A percentile compares a stretch with the other conserved stretches of the same genome.
These are phyloP conservation scores for Xiphophorus birchmanni DNA, from an alignment of 2,797 vertebrate species.

Conservation along the genomic window DNA sequence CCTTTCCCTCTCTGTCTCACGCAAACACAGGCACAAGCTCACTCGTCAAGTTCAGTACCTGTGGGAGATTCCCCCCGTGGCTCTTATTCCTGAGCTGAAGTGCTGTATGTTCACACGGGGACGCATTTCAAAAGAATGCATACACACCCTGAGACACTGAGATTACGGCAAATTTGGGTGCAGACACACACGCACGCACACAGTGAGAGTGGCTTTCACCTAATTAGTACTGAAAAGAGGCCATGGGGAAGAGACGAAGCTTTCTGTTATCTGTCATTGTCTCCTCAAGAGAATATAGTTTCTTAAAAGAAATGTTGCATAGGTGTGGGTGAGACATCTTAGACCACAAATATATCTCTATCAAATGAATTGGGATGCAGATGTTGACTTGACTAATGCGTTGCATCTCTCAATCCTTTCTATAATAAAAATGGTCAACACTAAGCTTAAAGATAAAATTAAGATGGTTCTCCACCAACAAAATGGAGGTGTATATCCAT, in stretches of 20 bases:
- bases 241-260: constrained; percentile 40
- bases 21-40: constrained; percentile 34
- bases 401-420: neutral
- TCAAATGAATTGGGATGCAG: neutral
- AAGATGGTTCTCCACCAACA: neutral
- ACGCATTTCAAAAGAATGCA: constrained; percentile 45
- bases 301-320: constrained; percentile 32
- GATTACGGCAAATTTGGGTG: constrained; percentile 23
- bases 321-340: constrained; percentile 21
- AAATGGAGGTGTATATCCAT: neutral
- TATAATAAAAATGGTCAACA: neutral
- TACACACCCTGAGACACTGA: constrained; percentile 17
- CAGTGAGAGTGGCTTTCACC: constrained; percentile 57
- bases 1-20: constrained; percentile 40
- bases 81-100: constrained; percentile 54
- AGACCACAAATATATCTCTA: constrained; percentile 2
- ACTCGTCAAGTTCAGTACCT: constrained; percentile 53
- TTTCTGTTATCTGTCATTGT: constrained; percentile 41
- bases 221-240: constrained; percentile 65
- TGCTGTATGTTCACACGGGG: constrained; percentile 30
- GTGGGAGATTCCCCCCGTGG: constrained; percentile 64
- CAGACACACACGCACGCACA: constrained; percentile 3
- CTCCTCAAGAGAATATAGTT: constrained; percentile 32
- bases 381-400: neutral
- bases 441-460: neutral